Evolutionary conservation across 30 jellyfish, hydroid and myxozoan genomes (phyloP), one percentile per base, ranked within the genome.

Genomic region (Mastigias papua): DNA sequence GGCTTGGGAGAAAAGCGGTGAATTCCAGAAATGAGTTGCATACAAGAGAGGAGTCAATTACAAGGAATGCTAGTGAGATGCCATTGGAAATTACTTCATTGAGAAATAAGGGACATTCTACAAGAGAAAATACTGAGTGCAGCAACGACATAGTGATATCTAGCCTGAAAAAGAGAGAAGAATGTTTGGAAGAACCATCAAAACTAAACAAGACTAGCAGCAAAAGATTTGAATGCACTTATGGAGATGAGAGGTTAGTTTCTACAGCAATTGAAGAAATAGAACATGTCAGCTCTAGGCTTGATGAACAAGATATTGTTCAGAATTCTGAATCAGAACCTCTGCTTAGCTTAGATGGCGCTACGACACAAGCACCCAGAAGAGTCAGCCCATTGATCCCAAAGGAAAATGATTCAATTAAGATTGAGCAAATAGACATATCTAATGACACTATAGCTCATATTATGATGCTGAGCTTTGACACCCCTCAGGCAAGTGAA

Each of bases 391-490:
- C 46, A 21, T 16, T 33, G 4, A 63, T 63, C 19, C 35, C 32
- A 21, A 63, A 63, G 75, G 75, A 11, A 63, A 23, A 23, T 23
- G 21, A 20, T 21, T 9, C 21, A 63, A 33, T 8, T 42, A 42
- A 42, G 13, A 42, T 4, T 42, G 13, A 42, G 13, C 13, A 42
- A 42, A 42, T 25, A 7, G 23, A 26, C 74, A 63, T 63, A 5
- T 54, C 90, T 21, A 62, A 54, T 35, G 90, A 80, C 48, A 80
- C 81, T 48, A 15, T 80, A 34, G 90, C 80, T 19, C 63, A 78
- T 30, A 5, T 80, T 4, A 61, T 80, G 1, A 51, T 0, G 16
- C 69, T 20, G 0, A 35, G 31, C 32, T 60, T 80, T 33, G 90
- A 65, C 54, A 61, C 90, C 29, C 90, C 90, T 31, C 69, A 33